Percentiles rank a stretch among this genome's conserved stretches.
Conservation (phyloP, 2,888 invertebrate species). For the Leucoptera coffeella region DNA sequence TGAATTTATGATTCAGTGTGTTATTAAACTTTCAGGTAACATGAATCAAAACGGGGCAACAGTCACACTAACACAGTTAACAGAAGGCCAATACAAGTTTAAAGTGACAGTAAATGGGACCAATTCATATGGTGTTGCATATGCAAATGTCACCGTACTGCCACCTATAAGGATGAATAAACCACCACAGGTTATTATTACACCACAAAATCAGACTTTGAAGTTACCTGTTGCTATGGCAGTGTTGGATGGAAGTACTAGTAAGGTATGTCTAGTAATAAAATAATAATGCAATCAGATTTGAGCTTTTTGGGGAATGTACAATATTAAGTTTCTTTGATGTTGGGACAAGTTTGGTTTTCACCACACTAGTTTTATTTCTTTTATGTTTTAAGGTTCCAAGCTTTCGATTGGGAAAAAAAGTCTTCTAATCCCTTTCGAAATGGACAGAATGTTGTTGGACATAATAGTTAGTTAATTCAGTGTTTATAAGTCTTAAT, state of each 20-base stretch:
- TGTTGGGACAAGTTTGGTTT: too few species aligned
- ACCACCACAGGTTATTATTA: conserved; percentile 79
- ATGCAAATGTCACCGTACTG: conserved; percentile 84
- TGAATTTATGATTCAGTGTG: conserved; percentile 9
- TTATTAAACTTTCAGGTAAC: conserved; percentile 43
- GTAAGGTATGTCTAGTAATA: conserved; percentile 45
- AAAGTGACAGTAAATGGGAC: conserved; percentile 76
- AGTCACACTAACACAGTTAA: conserved; percentile 75
- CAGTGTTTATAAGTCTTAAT: too few species aligned
- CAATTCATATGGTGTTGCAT: conserved; percentile 70
- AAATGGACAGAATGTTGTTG: too few species aligned
- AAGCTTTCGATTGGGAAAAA: too few species aligned
- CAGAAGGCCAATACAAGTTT: conserved; percentile 83
- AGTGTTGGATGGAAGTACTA: conserved; percentile 81
- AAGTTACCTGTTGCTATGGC: conserved; percentile 86
- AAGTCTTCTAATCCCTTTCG: too few species aligned
- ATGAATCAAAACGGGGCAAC: conserved; percentile 81
- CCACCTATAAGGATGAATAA: conserved; percentile 79
- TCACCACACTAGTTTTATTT: too few species aligned
- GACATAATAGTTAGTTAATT: too few species aligned
- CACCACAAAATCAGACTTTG: conserved; percentile 78
- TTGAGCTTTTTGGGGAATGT: too few species aligned
- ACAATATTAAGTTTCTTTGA: too few species aligned
- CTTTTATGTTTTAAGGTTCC: too few species aligned
- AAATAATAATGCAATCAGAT: too few species aligned